phyloP scores from a whole-genome alignment of 1,140 invertebrate genomes.

The Drosophila sp. region DNA sequence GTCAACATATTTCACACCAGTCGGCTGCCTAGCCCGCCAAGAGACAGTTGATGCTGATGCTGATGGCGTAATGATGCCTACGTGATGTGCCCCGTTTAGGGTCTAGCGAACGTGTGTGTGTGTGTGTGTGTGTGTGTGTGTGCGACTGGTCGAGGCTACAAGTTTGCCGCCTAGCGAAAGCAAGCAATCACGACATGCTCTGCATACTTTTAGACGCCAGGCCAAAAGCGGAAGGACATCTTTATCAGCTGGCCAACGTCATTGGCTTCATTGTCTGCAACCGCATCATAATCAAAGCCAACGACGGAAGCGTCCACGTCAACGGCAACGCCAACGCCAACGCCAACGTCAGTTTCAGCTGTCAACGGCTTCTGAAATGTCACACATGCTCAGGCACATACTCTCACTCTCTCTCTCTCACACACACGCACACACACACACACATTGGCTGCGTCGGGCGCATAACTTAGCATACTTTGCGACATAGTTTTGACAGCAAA shows the following conservation, averaged over 20 bases:
- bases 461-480: conserved; percentile 77
- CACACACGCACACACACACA: conserved; percentile 19
- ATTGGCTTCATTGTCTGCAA: conserved; percentile 50
- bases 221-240: conserved; percentile 68
- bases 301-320: conserved; percentile 30
- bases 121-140: conserved; percentile 33
- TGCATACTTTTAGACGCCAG: conserved; percentile 66
- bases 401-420: conserved; percentile 20
- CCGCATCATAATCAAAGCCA: conserved; percentile 57
- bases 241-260: conserved; percentile 69
- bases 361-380: conserved; percentile 46
- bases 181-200: conserved; percentile 62
- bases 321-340: conserved; percentile 23
- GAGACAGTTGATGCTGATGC: conserved; percentile 11
- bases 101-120: conserved; percentile 50
- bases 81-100: conserved; percentile 63
- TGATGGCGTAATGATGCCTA: conserved; percentile 80
- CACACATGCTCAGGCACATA: conserved; percentile 39
- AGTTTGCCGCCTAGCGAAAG: conserved; percentile 76
- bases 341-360: conserved; percentile 32
- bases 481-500: conserved; percentile 73
- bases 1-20: conserved; percentile 26
- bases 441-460: conserved; percentile 26
- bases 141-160: conserved; percentile 55
- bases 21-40: conserved; percentile 21